Base-by-base conservation (phyloP, 2,888 invertebrate species). In the Diaperis boleti region DNA sequence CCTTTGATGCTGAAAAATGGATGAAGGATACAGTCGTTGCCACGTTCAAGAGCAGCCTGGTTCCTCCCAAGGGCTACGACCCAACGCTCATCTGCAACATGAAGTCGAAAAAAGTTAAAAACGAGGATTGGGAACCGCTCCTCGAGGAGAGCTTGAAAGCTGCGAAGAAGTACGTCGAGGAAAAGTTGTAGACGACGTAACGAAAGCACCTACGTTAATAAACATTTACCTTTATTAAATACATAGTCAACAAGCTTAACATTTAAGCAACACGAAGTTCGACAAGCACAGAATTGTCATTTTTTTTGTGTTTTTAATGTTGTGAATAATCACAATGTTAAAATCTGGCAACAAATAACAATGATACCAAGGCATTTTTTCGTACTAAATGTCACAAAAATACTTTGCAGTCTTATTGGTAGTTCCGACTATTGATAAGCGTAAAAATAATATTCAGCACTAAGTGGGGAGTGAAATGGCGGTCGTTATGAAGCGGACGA, bases 1-100 rank as follows among this genome's bases (percentile, higher is more conserved):
- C 80, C 7, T 91, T 93, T 75, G 86, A 86, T 45, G 94, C 93
- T 0, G 81, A 85, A 71, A 83, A 83, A 49, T 94, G 94, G 94
- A 82, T 93, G 79, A 75, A 83, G 41, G 83, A 85, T 65, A 75
- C 80, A 7, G 83, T 91, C 22, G 83, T 86, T 45, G 78, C 83
- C 0, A 84, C 87, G 64, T 88, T 92, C 76, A 80, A 83, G n/a
- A 85, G 87, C 0, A 76, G 79, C 22, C 79, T 85, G 14, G 75
- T 79, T 3, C 77, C 85, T 1, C 83, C 85, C 0, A 86, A 84
- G 76, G 86, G 86, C n/a, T 86, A 88, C 78, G 83, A 88, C 74
- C 78, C 85, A 0, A 74, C 78, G 4, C 79, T 85, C 1, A 84
- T 86, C 52, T 89, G 89, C 45, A 88, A 88, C 77, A 89, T 92